Conservation (phyloP, 2,888 invertebrate species). For the Athalia circularis region DNA sequence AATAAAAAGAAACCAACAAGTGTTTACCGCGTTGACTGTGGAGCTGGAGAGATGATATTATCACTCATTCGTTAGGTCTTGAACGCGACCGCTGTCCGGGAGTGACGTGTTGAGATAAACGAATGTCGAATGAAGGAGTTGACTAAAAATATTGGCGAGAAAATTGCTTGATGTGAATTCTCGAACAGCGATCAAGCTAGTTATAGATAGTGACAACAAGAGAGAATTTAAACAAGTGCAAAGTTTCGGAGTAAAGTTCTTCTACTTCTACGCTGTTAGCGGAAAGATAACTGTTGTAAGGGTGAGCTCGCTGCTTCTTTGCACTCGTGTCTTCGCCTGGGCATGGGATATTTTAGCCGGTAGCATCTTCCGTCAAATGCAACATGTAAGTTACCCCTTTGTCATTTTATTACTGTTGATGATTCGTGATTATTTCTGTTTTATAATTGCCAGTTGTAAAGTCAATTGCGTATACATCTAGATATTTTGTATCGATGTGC, state of each 20-base stretch:
- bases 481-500: too few relatives aligned
- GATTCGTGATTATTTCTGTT: background rate
- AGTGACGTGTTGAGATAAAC: too few relatives aligned
- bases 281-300: background rate
- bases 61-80: too few relatives aligned
- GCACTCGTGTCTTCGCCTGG: constrained; percentile 66
- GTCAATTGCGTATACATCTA: background rate
- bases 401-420: background rate
- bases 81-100: too few relatives aligned
- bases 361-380: constrained; percentile 64
- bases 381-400: constrained; percentile 62
- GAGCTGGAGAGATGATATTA: too few relatives aligned
- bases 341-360: constrained; percentile 66
- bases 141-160: constrained; percentile 3
- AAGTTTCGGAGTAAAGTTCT: background rate
- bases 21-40: too few relatives aligned
- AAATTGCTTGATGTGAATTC: background rate
- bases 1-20: too few relatives aligned
- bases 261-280: background rate
- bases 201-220: background rate
- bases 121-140: background rate
- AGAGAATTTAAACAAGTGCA: background rate
- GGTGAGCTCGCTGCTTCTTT: constrained; percentile 61
- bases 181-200: background rate
- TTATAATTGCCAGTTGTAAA: background rate